These are phyloP conservation scores for Petrosia ficiformis DNA, from an alignment of 37 sponge, comb jelly and placozoan genomes.

Conservation along the genomic window DNA sequence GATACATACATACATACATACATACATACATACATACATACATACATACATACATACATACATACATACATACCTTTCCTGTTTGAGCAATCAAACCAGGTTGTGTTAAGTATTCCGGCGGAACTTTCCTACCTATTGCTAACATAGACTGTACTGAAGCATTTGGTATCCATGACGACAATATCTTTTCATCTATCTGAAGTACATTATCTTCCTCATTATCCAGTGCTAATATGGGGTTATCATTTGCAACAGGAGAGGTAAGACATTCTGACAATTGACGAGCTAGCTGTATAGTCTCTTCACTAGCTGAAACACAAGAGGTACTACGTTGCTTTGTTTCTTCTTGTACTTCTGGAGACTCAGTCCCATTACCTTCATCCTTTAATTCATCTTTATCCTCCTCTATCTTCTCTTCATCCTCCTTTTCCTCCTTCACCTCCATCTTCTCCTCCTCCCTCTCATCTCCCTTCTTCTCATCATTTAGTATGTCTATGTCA, in stretches of 20 bases:
- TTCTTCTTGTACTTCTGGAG: not conserved
- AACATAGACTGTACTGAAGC: conserved; percentile 26
- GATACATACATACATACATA: too few species aligned
- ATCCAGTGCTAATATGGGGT: not conserved
- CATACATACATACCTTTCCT: too few species aligned
- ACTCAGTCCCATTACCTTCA: not conserved
- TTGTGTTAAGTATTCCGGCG: conserved; percentile 35
- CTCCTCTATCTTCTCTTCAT: not conserved
- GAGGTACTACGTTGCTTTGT: not conserved
- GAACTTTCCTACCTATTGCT: not conserved
- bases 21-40: too few species aligned
- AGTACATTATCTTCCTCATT: not conserved
- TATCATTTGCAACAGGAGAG: not conserved
- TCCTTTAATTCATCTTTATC: not conserved
- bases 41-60: too few species aligned
- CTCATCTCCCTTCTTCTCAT: conserved; percentile 7
- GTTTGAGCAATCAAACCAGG: conserved; percentile 38
- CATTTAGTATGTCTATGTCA: too few species aligned
- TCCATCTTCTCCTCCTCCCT: not conserved
- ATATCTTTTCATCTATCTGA: not conserved
- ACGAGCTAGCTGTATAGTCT: not conserved
- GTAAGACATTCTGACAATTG: not conserved
- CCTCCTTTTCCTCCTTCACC: not conserved
- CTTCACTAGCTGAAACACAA: not conserved
- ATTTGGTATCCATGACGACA: conserved; percentile 38